Percentiles rank a stretch among this genome's conserved stretches.
These are phyloP conservation scores for Lophotriccus pileatus DNA, from an alignment of 2,797 vertebrate species.

Conservation along the genomic window DNA sequence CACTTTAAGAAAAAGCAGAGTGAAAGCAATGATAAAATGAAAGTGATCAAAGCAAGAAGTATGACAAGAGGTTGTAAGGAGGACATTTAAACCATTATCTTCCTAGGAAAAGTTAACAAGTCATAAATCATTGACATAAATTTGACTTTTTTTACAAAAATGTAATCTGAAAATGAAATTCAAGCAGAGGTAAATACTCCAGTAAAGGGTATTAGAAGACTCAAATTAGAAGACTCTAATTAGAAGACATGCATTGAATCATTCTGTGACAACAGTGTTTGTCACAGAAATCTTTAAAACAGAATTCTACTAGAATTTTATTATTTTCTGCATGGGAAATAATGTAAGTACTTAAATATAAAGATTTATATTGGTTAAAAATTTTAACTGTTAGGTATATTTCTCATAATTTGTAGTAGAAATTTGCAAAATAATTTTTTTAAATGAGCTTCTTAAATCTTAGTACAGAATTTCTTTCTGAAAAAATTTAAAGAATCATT, in stretches of 20 bases:
- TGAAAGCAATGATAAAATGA: not conserved
- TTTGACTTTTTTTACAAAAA: not conserved
- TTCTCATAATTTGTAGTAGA: not conserved
- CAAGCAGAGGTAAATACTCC: not conserved
- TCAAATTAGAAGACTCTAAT: not conserved
- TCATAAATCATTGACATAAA: not conserved
- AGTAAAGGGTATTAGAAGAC: not conserved
- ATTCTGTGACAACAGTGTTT: not conserved
- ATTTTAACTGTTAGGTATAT: fast-evolving
- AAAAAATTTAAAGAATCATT: not conserved
- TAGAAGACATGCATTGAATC: not conserved
- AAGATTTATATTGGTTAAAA: not conserved
- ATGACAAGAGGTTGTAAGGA: not conserved
- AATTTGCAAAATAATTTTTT: not conserved
- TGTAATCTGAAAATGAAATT: not conserved
- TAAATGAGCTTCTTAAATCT: not conserved
- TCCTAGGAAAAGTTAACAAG: not conserved
- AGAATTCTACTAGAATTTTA: not conserved
- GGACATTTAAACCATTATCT: not conserved
- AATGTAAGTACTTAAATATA: not conserved
- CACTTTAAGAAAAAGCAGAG: not conserved
- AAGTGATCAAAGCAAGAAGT: not conserved
- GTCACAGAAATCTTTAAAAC: not conserved
- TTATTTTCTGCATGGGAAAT: not conserved
- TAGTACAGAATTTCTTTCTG: not conserved